phyloP scores from a whole-genome alignment of 2,888 invertebrate species.

The Nymphalis polychloros region DNA sequence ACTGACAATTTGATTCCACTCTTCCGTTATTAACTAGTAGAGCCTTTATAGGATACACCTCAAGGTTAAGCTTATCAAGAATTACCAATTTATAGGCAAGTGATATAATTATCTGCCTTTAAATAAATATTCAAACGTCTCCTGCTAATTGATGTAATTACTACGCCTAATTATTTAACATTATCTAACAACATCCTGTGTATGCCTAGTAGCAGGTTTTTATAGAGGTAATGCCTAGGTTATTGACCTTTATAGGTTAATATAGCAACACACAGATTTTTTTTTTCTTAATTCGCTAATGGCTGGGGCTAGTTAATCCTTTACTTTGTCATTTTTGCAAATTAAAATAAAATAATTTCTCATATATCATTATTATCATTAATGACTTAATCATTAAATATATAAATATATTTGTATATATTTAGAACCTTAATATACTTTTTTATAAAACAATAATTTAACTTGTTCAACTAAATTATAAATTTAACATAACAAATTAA shows the following conservation, averaged over 20 bases:
- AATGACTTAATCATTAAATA: no score
- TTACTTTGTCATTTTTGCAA: no score
- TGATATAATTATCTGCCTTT: background rate
- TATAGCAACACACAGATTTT: conserved; percentile 24
- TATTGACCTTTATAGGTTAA: conserved; percentile 31
- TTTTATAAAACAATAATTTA: no score
- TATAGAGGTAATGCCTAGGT: conserved; percentile 26
- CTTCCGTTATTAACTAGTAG: background rate
- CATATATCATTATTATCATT: no score
- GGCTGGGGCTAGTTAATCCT: conserved; percentile 8
- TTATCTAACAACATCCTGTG: conserved; percentile 31
- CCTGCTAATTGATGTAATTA: background rate
- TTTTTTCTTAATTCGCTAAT: conserved; percentile 23
- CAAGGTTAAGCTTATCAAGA: background rate
- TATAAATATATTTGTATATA: no score
- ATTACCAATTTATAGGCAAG: background rate
- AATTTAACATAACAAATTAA: no score
- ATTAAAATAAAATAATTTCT: no score
- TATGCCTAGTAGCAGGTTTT: conserved; percentile 30
- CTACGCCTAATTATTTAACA: background rate
- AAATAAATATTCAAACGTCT: background rate
- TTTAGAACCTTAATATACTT: no score
- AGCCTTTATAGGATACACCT: background rate
- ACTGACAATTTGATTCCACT: background rate
- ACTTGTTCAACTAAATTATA: no score